Evolutionary conservation across 2,888 invertebrate species (phyloP).

Genomic region (Chrysolina haemoptera): DNA sequence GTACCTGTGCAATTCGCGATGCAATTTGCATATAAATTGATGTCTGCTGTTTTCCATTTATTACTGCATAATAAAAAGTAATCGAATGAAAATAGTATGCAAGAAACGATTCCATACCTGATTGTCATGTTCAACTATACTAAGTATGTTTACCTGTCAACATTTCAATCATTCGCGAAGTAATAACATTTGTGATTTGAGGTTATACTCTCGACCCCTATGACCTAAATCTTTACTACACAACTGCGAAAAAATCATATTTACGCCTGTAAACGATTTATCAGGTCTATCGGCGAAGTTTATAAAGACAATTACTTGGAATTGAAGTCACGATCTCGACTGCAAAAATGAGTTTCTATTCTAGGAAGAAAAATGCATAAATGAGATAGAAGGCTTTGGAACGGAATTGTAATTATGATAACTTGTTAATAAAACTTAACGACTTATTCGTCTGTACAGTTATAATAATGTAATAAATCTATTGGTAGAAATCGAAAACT

Average conservation of each 20-base stretch:
- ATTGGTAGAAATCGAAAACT: neutral
- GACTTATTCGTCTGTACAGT: neutral
- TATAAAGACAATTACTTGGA: slow-evolving; percentile 41
- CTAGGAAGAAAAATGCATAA: slow-evolving; percentile 35
- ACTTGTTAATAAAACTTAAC: neutral
- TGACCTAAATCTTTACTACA: slow-evolving; percentile 33
- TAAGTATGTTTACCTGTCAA: slow-evolving; percentile 18
- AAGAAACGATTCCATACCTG: neutral
- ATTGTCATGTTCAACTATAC: slow-evolving; percentile 13
- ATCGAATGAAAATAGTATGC: slow-evolving; percentile 28
- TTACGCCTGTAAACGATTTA: slow-evolving; percentile 33
- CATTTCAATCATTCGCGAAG: slow-evolving; percentile 14
- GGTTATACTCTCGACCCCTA: slow-evolving; percentile 35
- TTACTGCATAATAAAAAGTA: slow-evolving; percentile 15
- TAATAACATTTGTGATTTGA: slow-evolving; percentile 12
- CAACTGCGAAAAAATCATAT: slow-evolving; percentile 32
- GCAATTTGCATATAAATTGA: slow-evolving; percentile 36
- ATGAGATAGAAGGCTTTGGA: slow-evolving; percentile 18
- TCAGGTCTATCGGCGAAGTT: slow-evolving; percentile 39
- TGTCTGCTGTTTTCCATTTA: slow-evolving; percentile 23
- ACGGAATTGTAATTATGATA: slow-evolving; percentile 13
- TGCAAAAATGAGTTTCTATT: slow-evolving; percentile 25
- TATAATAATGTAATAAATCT: slow-evolving; percentile 5
- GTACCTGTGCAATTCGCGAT: slow-evolving; percentile 23
- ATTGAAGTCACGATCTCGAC: slow-evolving; percentile 38